Base-by-base conservation (phyloP, 2,797 vertebrate species). In the Anisognathus igniventris region DNA sequence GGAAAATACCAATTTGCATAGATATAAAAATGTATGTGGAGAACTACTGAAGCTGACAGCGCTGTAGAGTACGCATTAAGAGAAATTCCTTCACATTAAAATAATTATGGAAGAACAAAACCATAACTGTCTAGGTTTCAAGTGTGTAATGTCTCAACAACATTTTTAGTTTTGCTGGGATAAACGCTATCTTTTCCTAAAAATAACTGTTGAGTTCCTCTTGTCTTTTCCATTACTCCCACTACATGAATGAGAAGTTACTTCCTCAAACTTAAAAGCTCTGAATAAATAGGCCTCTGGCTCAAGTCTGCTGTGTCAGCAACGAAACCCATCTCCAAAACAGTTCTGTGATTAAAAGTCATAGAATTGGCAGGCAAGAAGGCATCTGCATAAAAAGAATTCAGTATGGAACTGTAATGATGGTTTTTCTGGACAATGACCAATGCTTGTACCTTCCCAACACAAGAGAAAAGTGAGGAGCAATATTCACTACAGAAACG, bases 151-250 rank as follows among this genome's bases (percentile, higher is more conserved):
- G 71, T 92, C 93, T 90, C 64, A 33, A 68, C 9, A 33, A 24
- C 8, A 2, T 47, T 93, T 94, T 90, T 85, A 71, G 77, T 89
- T 95, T 86, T 92, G 86, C 86, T 96, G 50, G 20, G 23, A 80
- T 77, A 93, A 89, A 74, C 92, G 92, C 42, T 89, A 60, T 82
- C 28, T 95, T 74, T 72, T 89, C 75, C 81, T 89, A 79, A 95
- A 93, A 95, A 93, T 40, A 90, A 48, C 44, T 68, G 28, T 54
- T 42, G 79, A 83, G 77, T 95, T 95, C 86, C 90, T 92, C 88
- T 87, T 86, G 39, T 60, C 73, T 91, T 88, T 93, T 96, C 88
- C 86, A 89, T 67, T 74, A 58, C 67, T 53, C 39, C 83, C 79
- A 25, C 48, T 54, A 82, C 60, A 74, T 14, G 21, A 95, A 92